Evolutionary conservation across 1,140 invertebrate genomes (phyloP).

Genomic region (Coelopa frigida): DNA sequence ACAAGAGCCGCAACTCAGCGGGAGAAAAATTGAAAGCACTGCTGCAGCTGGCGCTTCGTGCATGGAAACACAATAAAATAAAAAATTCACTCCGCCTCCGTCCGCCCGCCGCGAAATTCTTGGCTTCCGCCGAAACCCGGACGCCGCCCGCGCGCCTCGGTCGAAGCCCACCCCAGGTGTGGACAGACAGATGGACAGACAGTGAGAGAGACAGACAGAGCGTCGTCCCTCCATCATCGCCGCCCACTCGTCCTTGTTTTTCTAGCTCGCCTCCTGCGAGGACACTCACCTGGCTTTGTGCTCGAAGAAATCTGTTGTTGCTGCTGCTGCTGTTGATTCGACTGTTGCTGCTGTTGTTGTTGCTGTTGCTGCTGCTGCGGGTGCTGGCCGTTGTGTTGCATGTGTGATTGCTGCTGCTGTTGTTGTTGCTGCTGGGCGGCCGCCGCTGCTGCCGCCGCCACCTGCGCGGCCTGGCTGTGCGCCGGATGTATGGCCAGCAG

Average conservation of each 20-base stretch:
- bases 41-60: too few relatives aligned
- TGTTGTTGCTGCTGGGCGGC: slow-evolving; percentile 26
- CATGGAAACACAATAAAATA: too few relatives aligned
- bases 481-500: slow-evolving; percentile 43
- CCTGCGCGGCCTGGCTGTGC: slow-evolving; percentile 30
- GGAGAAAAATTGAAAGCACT: too few relatives aligned
- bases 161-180: too few relatives aligned
- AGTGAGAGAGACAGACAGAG: too few relatives aligned
- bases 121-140: too few relatives aligned
- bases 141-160: too few relatives aligned
- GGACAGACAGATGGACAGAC: too few relatives aligned
- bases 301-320: slow-evolving; percentile 22
- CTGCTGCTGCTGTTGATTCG: slow-evolving; percentile 21
- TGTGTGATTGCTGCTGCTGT: slow-evolving; percentile 27
- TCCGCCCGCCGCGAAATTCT: too few relatives aligned
- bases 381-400: slow-evolving; percentile 41
- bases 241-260: neutral
- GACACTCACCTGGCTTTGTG: slow-evolving; percentile 34
- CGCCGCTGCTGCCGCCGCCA: slow-evolving; percentile 36
- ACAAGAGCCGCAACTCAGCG: too few relatives aligned
- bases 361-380: slow-evolving; percentile 24
- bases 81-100: too few relatives aligned
- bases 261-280: neutral
- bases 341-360: slow-evolving; percentile 17
- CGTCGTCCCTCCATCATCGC: too few relatives aligned